Evolutionary conservation across 2,113 vertebrate genomes (phyloP).

Genomic region (Neotoma lepida): DNA sequence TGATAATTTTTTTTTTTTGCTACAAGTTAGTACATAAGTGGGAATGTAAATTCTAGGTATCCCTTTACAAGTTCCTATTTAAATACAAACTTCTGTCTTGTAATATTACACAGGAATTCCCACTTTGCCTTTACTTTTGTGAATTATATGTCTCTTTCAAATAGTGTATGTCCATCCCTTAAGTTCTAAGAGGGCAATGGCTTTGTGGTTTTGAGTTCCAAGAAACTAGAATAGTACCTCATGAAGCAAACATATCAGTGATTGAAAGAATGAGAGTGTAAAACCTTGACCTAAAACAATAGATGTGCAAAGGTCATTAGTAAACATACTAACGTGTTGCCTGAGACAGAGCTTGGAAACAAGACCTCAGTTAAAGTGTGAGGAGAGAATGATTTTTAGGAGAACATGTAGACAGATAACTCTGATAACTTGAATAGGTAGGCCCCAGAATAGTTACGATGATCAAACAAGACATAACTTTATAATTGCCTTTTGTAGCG

Average conservation of each 20-base stretch:
- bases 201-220: not conserved
- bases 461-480: constrained; percentile 14
- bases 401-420: constrained; percentile 1
- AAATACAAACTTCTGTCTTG: not conserved
- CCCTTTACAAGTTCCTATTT: not conserved
- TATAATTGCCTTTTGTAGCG: not conserved
- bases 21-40: not conserved
- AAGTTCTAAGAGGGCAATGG: not conserved
- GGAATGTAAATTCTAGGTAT: not conserved
- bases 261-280: not conserved
- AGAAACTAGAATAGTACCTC: not conserved
- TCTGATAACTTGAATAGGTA: constrained; percentile 15
- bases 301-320: not conserved
- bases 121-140: constrained; percentile 41
- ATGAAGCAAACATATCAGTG: not conserved
- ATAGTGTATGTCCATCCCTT: not conserved
- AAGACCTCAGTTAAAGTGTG: not conserved
- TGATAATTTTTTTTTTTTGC: not conserved
- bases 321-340: not conserved
- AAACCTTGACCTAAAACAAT: not conserved
- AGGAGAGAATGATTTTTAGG: constrained; percentile 6
- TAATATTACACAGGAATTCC: not conserved
- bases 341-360: not conserved
- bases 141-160: not conserved
- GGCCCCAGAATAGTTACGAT: not conserved